Evolutionary conservation across 2,888 invertebrate species (phyloP).

Genomic region (Pemphredon lugubris): DNA sequence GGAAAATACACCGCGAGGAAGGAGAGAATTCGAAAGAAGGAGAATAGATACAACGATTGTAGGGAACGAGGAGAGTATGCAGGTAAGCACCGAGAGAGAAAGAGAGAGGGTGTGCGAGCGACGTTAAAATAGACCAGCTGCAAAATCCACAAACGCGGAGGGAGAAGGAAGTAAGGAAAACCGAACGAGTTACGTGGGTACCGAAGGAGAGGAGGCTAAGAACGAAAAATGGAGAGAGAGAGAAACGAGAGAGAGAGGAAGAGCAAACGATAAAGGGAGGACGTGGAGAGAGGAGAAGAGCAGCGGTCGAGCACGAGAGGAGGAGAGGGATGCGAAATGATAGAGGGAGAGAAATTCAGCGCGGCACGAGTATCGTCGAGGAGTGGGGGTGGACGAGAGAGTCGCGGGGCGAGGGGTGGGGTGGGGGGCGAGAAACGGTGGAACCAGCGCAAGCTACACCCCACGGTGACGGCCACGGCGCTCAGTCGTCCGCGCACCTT

Average conservation of each 20-base stretch:
- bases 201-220: conserved; percentile 5
- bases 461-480: conserved; percentile 65
- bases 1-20: neutral
- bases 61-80: neutral
- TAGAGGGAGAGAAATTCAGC: conserved; percentile 18
- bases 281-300: neutral
- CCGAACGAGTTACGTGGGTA: conserved; percentile 19
- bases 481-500: conserved; percentile 79
- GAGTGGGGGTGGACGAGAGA: conserved; percentile 23
- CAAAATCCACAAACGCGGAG: no score
- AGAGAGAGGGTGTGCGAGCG: no score
- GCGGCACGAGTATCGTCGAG: conserved; percentile 13
- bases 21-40: neutral
- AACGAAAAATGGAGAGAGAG: conserved; percentile 8
- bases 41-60: neutral
- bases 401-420: conserved; percentile 53
- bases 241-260: neutral
- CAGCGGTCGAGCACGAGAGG: no score
- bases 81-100: neutral
- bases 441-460: no score
- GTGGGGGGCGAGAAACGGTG: no score
- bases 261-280: conserved; percentile 1
- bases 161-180: conserved; percentile 4
- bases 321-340: conserved; percentile 28
- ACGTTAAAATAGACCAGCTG: no score